A percentile compares a stretch with the other conserved stretches of the same genome.
These are phyloP conservation scores for Hemiprocne comata DNA, from an alignment of 2,113 vertebrate species.

Conservation along the genomic window DNA sequence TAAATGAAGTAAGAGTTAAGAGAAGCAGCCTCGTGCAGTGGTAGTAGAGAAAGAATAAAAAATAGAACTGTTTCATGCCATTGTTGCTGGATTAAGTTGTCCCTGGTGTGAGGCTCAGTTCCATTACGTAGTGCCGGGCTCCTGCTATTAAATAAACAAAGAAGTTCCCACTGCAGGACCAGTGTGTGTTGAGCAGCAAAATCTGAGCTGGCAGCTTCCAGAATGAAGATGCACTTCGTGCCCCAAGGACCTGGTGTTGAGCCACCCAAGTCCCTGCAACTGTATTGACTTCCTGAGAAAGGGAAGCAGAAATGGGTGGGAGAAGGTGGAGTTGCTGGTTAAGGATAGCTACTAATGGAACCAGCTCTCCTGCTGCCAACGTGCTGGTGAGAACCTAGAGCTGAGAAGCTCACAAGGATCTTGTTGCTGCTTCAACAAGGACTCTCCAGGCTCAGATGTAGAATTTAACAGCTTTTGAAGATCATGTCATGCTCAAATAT, in stretches of 20 bases:
- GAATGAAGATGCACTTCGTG: not conserved
- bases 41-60: not conserved
- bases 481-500: not conserved
- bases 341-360: rapidly evolving
- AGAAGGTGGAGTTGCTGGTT: not conserved
- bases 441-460: not conserved
- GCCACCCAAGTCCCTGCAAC: not conserved
- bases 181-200: not conserved
- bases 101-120: not conserved
- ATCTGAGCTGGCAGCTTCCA: not conserved
- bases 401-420: not conserved
- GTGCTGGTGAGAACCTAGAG: rapidly evolving
- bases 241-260: not conserved
- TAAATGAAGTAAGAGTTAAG: not conserved
- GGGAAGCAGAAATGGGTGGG: not conserved
- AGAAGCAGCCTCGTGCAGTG: not conserved
- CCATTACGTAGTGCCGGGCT: not conserved
- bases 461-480: not conserved
- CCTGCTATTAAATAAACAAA: not conserved
- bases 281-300: not conserved
- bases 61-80: not conserved
- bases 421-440: not conserved
- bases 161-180: not conserved
- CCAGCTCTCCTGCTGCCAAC: rapidly evolving
- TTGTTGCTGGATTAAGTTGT: not conserved